phyloP scores from a whole-genome alignment of 2,888 invertebrate genomes.

The Eupsilia transversa region DNA sequence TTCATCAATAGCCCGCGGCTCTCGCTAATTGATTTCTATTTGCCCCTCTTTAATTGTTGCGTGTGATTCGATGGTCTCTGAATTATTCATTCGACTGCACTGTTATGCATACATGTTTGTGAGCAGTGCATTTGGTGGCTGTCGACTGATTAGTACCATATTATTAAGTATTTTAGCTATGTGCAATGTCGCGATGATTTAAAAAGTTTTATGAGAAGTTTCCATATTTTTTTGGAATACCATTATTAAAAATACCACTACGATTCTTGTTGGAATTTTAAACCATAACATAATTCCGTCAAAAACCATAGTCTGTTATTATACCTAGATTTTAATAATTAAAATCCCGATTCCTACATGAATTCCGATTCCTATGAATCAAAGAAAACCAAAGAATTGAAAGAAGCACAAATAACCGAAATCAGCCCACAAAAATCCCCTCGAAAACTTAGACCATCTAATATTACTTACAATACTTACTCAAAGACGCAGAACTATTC shows the following conservation, averaged over 20 bases:
- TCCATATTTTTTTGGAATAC: not conserved
- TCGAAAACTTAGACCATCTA: slow-evolving; percentile 53
- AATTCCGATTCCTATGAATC: not conserved
- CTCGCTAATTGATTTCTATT: slow-evolving; percentile 85
- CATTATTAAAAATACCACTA: not conserved
- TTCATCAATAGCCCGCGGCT: slow-evolving; percentile 75
- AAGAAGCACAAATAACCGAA: not conserved
- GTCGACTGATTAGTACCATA: not conserved
- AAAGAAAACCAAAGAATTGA: not conserved
- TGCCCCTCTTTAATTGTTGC: slow-evolving; percentile 82
- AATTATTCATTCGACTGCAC: slow-evolving; percentile 71
- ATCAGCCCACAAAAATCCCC: not conserved
- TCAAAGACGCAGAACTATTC: slow-evolving; percentile 61
- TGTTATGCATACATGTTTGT: slow-evolving; percentile 39
- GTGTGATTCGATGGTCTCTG: slow-evolving; percentile 73
- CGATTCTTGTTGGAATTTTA: not conserved
- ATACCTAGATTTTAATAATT: not conserved
- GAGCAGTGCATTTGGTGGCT: slow-evolving; percentile 9
- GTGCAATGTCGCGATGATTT: not conserved
- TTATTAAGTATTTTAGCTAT: not conserved
- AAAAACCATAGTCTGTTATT: not conserved
- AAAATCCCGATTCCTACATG: not conserved
- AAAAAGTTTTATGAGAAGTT: not conserved
- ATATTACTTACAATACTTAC: slow-evolving; percentile 70
- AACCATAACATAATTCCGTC: not conserved